Evolutionary conservation across 2,113 vertebrate species (phyloP).

Genomic region (Crocuta crocuta): DNA sequence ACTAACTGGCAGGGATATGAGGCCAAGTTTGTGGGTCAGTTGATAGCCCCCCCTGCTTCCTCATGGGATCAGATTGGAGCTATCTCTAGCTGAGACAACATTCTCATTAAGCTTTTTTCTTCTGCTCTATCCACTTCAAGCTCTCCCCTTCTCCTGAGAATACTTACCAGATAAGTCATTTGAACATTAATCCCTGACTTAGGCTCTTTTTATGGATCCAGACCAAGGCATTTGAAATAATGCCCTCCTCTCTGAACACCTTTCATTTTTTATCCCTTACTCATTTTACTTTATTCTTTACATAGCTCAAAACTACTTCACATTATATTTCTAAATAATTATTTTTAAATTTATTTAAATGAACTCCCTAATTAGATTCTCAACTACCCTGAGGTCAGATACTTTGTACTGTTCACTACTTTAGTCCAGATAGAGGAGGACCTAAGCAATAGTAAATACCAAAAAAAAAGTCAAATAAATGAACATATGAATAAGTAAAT

Average conservation of each 20-base stretch:
- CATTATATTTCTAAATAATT: neutral
- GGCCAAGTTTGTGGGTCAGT: neutral
- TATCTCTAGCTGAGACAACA: neutral
- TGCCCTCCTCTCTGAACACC: neutral
- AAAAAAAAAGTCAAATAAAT: neutral
- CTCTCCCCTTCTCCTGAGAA: neutral
- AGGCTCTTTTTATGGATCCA: neutral
- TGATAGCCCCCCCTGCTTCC: neutral
- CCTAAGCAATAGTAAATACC: neutral
- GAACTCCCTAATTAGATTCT: neutral
- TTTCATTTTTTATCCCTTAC: neutral
- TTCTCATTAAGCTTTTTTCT: neutral
- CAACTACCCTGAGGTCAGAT: neutral
- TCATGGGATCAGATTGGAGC: neutral
- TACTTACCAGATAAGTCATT: neutral
- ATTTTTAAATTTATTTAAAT: neutral
- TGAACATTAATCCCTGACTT: neutral
- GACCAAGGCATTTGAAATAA: neutral
- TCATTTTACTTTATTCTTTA: neutral
- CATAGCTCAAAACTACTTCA: neutral
- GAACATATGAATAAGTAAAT: neutral
- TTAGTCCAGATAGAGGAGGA: neutral
- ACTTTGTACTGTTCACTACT: neutral
- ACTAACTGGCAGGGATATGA: neutral
- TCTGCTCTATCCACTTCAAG: neutral